Evolutionary conservation across 2,113 vertebrate species (phyloP).

Genomic region (Dicrurus megarhynchus): DNA sequence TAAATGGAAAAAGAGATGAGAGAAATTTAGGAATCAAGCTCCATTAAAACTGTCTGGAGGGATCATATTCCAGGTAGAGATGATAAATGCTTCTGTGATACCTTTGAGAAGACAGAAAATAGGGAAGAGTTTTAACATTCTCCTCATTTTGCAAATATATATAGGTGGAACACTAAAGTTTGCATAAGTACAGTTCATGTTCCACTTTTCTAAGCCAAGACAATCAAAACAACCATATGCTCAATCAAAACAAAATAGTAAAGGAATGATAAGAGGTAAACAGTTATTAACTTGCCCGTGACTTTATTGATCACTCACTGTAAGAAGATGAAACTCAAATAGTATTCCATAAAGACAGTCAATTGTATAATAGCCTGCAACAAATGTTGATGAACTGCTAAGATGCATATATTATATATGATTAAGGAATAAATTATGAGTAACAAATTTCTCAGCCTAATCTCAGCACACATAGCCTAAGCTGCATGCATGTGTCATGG

Average conservation of each 20-base stretch:
- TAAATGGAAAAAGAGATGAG: background rate
- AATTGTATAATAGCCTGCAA: background rate
- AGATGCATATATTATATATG: background rate
- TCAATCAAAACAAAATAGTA: background rate
- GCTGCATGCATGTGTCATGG: background rate
- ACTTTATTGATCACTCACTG: background rate
- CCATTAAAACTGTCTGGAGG: background rate
- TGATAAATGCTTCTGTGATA: background rate
- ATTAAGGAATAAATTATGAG: background rate
- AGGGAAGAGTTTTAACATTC: background rate
- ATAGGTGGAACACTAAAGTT: background rate
- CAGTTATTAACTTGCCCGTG: background rate
- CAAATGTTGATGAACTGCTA: background rate
- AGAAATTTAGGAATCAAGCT: background rate
- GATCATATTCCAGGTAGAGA: background rate
- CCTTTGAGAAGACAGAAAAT: background rate
- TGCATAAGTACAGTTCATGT: background rate
- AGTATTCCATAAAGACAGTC: background rate
- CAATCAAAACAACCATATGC: background rate
- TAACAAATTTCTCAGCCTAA: background rate
- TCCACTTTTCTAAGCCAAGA: background rate
- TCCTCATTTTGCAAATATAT: background rate
- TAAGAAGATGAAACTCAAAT: background rate
- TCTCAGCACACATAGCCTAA: background rate
- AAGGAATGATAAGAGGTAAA: background rate